Conservation (phyloP, 2,888 invertebrate genomes). For the Parnassius orleans region DNA sequence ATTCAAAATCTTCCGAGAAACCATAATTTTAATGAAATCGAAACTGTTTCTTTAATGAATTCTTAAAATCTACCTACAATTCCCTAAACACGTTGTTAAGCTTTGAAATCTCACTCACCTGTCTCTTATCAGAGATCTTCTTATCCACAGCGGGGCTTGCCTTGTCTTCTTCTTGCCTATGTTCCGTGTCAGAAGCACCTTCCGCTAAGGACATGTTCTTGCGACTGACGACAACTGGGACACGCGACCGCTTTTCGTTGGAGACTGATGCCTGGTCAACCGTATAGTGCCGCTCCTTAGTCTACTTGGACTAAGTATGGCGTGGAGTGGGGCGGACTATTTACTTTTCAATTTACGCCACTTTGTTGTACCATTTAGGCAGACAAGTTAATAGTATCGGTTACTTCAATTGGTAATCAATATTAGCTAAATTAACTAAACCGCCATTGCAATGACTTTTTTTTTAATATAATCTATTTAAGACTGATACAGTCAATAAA, state of each 20-base stretch:
- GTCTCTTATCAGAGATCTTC: constrained; percentile 34
- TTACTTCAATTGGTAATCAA: constrained; percentile 23
- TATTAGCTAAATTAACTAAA: neutral
- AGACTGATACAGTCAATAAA: neutral
- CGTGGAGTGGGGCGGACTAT: constrained; percentile 43
- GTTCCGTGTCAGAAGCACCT: constrained; percentile 69
- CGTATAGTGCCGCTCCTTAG: constrained; percentile 62
- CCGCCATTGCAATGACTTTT: neutral
- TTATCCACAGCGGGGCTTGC: constrained; percentile 31
- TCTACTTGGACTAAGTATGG: constrained; percentile 23
- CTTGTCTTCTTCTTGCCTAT: constrained; percentile 40
- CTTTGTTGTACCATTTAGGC: constrained; percentile 2
- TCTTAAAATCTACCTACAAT: too few relatives aligned
- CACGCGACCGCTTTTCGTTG: constrained; percentile 55
- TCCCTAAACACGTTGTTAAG: too few relatives aligned
- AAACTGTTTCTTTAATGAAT: too few relatives aligned
- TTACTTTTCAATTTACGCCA: constrained; percentile 28
- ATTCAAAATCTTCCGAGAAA: too few relatives aligned
- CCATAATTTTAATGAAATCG: too few relatives aligned
- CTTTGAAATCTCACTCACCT: constrained; percentile 32
- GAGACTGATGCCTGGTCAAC: constrained; percentile 53
- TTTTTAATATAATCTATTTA: neutral
- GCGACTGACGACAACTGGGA: constrained; percentile 56
- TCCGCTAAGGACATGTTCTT: constrained; percentile 74
- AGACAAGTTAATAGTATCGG: constrained; percentile 7